Evolutionary conservation across 2,113 vertebrate species (phyloP).

Genomic region (Nyctibius bracteatus): DNA sequence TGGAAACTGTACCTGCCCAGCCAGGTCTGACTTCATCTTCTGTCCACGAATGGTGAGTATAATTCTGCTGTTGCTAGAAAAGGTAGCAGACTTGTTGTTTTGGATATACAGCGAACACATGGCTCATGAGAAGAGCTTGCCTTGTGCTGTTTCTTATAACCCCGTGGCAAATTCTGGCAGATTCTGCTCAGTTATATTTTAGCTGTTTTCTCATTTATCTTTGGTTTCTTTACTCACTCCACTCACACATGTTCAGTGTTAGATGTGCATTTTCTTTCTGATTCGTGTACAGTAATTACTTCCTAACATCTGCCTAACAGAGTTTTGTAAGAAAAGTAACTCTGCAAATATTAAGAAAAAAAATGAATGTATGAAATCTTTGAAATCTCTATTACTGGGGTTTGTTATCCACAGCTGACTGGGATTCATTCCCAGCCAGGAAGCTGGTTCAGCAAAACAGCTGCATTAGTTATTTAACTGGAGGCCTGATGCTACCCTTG

Average conservation of each 20-base stretch:
- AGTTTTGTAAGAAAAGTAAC: conserved; percentile 61
- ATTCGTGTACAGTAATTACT: conserved; percentile 64
- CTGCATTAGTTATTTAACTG: conserved; percentile 38
- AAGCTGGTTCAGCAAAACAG: conserved; percentile 66
- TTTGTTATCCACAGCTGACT: conserved; percentile 68
- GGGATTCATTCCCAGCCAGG: conserved; percentile 54
- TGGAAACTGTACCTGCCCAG: neutral
- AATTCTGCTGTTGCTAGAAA: neutral
- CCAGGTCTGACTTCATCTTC: neutral
- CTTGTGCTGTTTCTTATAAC: neutral
- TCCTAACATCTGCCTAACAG: conserved; percentile 55
- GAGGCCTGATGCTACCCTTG: neutral
- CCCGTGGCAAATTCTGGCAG: neutral
- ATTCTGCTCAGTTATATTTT: neutral
- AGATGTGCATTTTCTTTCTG: conserved; percentile 50
- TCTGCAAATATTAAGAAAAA: conserved; percentile 47
- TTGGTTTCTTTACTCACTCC: conserved; percentile 15
- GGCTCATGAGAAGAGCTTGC: neutral
- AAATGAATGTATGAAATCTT: conserved; percentile 52
- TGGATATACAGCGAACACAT: neutral
- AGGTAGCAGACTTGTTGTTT: neutral
- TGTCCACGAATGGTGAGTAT: neutral
- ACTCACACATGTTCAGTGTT: neutral
- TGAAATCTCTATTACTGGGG: conserved; percentile 47
- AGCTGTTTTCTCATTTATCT: neutral